These are phyloP conservation scores for Phengaris arion DNA, from an alignment of 2,888 invertebrate species.

Conservation along the genomic window DNA sequence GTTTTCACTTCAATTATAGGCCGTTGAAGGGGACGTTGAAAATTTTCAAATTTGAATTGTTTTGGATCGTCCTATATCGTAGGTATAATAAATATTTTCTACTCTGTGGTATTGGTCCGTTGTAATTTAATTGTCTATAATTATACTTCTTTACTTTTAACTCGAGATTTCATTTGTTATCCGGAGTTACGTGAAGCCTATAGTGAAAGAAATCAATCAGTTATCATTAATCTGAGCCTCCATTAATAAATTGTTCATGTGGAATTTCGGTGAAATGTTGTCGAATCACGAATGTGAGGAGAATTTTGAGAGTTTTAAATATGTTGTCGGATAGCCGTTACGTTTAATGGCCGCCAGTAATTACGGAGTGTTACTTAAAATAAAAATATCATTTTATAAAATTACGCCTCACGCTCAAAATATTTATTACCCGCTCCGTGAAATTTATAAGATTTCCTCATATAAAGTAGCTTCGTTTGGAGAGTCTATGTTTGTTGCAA, in stretches of 20 bases:
- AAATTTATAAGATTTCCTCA: background rate
- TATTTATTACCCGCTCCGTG: conserved; percentile 9
- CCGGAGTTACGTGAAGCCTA: too few species aligned
- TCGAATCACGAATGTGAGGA: background rate
- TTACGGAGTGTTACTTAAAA: conserved; percentile 5
- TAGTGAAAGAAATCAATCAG: background rate
- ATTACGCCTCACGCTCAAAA: conserved; percentile 3
- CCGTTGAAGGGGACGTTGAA: too few species aligned
- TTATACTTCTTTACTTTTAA: too few species aligned
- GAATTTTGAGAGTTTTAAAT: background rate
- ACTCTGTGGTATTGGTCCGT: too few species aligned
- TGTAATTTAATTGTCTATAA: too few species aligned
- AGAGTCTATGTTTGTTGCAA: too few species aligned
- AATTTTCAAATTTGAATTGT: too few species aligned
- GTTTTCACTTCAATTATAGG: too few species aligned
- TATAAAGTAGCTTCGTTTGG: too few species aligned
- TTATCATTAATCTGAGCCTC: background rate
- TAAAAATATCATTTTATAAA: conserved; percentile 10
- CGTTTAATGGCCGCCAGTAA: background rate
- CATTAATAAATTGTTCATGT: background rate
- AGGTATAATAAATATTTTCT: too few species aligned
- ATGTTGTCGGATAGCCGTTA: conserved; percentile 9
- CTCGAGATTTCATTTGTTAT: too few species aligned
- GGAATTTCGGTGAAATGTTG: background rate
- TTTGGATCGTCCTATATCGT: too few species aligned